These are phyloP conservation scores for Sycophaga agraensis DNA, from an alignment of 1,140 invertebrate species.

Conservation along the genomic window DNA sequence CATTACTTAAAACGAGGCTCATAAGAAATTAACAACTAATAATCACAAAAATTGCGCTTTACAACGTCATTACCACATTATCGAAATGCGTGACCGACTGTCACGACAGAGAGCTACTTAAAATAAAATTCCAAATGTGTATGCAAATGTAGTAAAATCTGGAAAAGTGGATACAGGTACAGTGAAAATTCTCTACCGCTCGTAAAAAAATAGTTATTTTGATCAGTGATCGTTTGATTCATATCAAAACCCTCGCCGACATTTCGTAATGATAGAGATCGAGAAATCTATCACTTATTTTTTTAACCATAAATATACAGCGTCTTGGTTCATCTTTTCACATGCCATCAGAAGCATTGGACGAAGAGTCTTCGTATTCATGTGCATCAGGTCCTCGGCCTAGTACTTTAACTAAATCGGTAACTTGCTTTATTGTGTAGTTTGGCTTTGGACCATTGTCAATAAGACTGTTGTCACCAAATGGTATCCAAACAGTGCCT, in stretches of 20 bases:
- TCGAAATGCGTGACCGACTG: background rate
- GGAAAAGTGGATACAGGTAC: background rate
- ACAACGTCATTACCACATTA: slow-evolving; percentile 14
- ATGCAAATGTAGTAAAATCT: slow-evolving; percentile 1
- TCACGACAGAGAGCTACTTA: background rate
- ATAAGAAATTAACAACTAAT: slow-evolving; percentile 14
- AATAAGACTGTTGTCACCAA: slow-evolving; percentile 43
- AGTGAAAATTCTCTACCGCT: background rate
- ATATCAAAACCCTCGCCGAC: background rate
- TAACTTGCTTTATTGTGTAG: slow-evolving; percentile 52
- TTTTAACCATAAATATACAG: background rate
- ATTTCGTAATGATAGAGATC: background rate
- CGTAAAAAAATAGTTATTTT: slow-evolving; percentile 23
- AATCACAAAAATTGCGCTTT: slow-evolving; percentile 25
- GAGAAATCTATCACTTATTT: background rate
- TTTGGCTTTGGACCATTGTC: slow-evolving; percentile 49
- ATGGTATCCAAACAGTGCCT: slow-evolving; percentile 77
- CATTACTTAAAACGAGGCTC: slow-evolving; percentile 14
- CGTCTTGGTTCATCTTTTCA: slow-evolving; percentile 27
- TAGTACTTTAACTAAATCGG: slow-evolving; percentile 48
- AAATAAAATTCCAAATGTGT: slow-evolving; percentile 13
- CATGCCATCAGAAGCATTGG: slow-evolving; percentile 53
- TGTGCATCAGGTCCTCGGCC: slow-evolving; percentile 46
- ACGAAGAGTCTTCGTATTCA: slow-evolving; percentile 53
- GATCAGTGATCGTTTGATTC: slow-evolving; percentile 1